These are phyloP conservation scores for Xerus rutilus DNA, from an alignment of 2,797 vertebrate genomes.

Conservation along the genomic window DNA sequence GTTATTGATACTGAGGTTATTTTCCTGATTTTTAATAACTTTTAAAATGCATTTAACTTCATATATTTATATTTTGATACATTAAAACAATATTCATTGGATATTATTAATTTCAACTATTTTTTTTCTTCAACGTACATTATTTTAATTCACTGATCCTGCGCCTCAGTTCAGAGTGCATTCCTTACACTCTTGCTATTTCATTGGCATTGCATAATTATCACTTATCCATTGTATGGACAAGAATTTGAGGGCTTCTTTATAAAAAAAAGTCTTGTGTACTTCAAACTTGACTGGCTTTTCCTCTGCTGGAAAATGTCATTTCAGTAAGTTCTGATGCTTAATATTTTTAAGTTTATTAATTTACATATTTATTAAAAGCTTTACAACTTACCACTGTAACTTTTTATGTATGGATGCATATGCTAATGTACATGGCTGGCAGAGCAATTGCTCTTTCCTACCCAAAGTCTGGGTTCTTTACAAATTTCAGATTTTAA, in stretches of 20 bases:
- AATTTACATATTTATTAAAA: conserved; percentile 57
- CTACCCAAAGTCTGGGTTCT: not conserved
- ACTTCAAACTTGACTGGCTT: not conserved
- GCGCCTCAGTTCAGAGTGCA: not conserved
- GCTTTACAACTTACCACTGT: not conserved
- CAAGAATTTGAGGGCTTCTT: not conserved
- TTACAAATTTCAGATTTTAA: not conserved
- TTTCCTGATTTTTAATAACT: not conserved
- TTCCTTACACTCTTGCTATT: not conserved
- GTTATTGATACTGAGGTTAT: not conserved
- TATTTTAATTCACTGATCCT: not conserved
- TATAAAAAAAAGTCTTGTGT: not conserved
- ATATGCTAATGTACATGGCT: not conserved
- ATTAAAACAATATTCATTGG: not conserved
- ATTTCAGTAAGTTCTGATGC: not conserved
- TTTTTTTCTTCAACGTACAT: not conserved
- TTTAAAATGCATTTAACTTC: not conserved
- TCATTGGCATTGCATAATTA: not conserved
- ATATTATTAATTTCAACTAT: not conserved
- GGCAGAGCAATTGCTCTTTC: not conserved
- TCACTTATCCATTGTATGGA: not conserved
- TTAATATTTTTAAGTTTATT: not conserved
- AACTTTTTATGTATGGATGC: not conserved
- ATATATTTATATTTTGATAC: not conserved
- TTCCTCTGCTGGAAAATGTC: not conserved